Evolutionary conservation across 2,888 invertebrate genomes (phyloP).

Genomic region (Mamestra brassicae): DNA sequence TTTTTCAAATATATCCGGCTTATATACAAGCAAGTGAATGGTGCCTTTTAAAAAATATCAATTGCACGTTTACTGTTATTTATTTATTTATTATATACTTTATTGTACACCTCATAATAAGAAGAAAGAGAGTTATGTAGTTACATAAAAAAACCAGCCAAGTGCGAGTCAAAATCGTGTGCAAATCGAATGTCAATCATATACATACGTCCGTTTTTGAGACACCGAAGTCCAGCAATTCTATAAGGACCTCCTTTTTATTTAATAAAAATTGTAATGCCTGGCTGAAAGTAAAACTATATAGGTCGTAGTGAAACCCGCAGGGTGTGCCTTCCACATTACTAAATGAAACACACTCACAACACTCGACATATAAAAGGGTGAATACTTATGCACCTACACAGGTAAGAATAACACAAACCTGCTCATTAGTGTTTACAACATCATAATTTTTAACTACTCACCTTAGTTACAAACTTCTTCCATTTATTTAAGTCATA

Average conservation of each 20-base stretch:
- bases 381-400: slow-evolving; percentile 11
- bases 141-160: too few species aligned
- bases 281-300: neutral
- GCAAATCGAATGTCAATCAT: too few species aligned
- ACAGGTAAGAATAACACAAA: slow-evolving; percentile 39
- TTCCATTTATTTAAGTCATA: slow-evolving; percentile 48
- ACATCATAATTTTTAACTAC: slow-evolving; percentile 57
- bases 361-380: slow-evolving; percentile 22
- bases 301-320: slow-evolving; percentile 1
- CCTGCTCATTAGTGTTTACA: slow-evolving; percentile 47
- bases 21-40: neutral
- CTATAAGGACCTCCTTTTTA: too few species aligned
- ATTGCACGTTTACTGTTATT: too few species aligned
- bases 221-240: too few species aligned
- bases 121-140: too few species aligned
- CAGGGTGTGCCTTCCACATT: slow-evolving; percentile 3
- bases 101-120: too few species aligned
- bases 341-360: slow-evolving; percentile 31
- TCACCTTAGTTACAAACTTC: slow-evolving; percentile 55
- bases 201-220: too few species aligned
- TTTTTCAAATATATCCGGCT: neutral
- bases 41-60: too few species aligned
- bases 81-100: too few species aligned
- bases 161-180: too few species aligned
- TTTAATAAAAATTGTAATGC: too few species aligned